Conservation (phyloP, 2,888 invertebrate genomes). For the Orchesella flavescens region DNA sequence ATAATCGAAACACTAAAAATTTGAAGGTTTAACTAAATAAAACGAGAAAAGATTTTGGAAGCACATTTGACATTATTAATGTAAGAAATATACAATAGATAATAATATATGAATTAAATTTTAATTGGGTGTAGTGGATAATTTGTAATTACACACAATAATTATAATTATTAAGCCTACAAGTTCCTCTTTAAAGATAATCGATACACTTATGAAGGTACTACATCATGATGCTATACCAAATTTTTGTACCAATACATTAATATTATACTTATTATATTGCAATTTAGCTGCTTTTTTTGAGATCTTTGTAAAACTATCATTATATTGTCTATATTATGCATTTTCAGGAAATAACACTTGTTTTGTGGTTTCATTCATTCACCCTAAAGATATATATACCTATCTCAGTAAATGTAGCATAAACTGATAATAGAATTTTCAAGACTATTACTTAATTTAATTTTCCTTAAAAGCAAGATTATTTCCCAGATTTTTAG, state of each 20-base stretch:
- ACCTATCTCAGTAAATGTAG: background rate
- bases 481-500: no score
- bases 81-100: background rate
- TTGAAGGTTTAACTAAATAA: no score
- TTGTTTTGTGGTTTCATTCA: background rate
- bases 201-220: constrained; percentile 54
- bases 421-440: background rate
- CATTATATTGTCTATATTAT: background rate
- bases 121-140: no score
- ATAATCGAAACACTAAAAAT: no score
- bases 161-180: constrained; percentile 1
- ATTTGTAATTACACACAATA: no score
- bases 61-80: background rate
- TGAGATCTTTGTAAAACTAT: background rate
- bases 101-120: no score
- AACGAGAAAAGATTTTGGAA: background rate
- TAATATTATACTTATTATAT: constrained; percentile 2
- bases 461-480: no score
- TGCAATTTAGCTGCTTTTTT: constrained; percentile 8
- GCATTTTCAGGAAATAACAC: background rate
- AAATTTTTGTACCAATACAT: constrained; percentile 35
- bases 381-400: background rate
- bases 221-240: constrained; percentile 62
- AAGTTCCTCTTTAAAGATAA: constrained; percentile 59
- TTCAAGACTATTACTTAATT: no score